Percentiles rank a stretch among this genome's conserved stretches.
phyloP scores from a whole-genome alignment of 2,113 vertebrate species.

The Acanthochromis polyacanthus region DNA sequence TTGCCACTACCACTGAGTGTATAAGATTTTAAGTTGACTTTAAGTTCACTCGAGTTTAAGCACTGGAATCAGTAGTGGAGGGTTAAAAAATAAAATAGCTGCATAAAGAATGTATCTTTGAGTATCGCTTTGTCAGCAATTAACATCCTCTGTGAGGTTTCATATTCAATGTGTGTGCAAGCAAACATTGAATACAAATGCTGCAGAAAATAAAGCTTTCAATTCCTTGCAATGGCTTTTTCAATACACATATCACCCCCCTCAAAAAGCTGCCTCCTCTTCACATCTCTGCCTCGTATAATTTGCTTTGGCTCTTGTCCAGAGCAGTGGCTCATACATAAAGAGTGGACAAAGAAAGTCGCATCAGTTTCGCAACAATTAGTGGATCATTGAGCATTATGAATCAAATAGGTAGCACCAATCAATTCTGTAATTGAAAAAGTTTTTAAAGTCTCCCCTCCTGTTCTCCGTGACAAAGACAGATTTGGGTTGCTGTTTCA shows the following conservation, averaged over 20 bases:
- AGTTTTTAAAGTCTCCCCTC: constrained; percentile 11
- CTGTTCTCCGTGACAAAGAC: constrained; percentile 9
- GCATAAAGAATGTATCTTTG: not conserved
- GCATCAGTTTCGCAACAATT: constrained; percentile 26
- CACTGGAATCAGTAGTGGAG: too few relatives aligned
- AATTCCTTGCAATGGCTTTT: constrained; percentile 27
- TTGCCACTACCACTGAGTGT: too few relatives aligned
- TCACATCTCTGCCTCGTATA: constrained; percentile 1
- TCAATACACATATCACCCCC: not conserved
- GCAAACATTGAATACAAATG: not conserved
- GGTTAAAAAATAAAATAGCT: not conserved
- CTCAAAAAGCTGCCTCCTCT: not conserved
- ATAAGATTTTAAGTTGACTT: too few relatives aligned
- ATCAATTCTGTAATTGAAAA: constrained; percentile 50
- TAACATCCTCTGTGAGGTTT: not conserved
- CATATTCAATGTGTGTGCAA: constrained; percentile 3
- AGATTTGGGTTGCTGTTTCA: not conserved
- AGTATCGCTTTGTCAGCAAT: not conserved
- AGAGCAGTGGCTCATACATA: constrained; percentile 14
- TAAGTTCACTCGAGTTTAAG: not conserved
- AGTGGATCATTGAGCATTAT: constrained; percentile 15
- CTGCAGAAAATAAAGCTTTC: constrained; percentile 13
- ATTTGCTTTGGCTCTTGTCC: constrained; percentile 23
- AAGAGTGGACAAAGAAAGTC: constrained; percentile 31
- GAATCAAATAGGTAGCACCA: constrained; percentile 20